A percentile compares a stretch with the other conserved stretches of the same genome.
phyloP scores from a whole-genome alignment of 2,113 vertebrate genomes.

The Equus quagga region DNA sequence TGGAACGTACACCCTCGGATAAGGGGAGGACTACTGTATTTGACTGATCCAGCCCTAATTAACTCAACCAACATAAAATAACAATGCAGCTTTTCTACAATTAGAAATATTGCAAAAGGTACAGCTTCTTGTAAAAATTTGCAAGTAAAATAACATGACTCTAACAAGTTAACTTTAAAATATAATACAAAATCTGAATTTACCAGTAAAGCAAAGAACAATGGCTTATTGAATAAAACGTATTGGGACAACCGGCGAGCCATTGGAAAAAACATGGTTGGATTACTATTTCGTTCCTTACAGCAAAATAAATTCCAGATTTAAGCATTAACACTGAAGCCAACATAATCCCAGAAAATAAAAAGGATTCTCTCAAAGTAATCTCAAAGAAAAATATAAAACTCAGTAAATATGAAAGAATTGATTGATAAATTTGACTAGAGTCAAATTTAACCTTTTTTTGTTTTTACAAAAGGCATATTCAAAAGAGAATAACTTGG shows the following conservation, averaged over 20 bases:
- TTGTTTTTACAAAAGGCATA: neutral
- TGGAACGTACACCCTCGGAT: too few species aligned
- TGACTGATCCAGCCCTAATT: neutral
- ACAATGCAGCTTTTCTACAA: neutral
- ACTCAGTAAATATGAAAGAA: neutral
- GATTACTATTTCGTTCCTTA: neutral
- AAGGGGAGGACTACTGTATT: neutral
- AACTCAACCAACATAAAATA: neutral
- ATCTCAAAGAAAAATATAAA: neutral
- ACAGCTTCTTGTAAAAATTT: neutral
- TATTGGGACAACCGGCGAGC: neutral
- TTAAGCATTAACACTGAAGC: neutral
- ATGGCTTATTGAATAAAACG: neutral
- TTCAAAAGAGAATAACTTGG: conserved; percentile 1
- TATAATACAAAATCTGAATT: neutral
- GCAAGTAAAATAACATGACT: conserved; percentile 18
- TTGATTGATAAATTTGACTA: neutral
- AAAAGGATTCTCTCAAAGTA: conserved; percentile 10
- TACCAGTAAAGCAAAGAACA: neutral
- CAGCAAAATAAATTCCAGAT: neutral
- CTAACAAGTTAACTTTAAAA: neutral
- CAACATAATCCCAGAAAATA: neutral
- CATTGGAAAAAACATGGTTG: neutral
- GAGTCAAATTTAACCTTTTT: neutral
- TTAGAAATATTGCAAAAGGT: neutral